Conservation (phyloP, 2,113 vertebrate species). For the Cepphus grylle region DNA sequence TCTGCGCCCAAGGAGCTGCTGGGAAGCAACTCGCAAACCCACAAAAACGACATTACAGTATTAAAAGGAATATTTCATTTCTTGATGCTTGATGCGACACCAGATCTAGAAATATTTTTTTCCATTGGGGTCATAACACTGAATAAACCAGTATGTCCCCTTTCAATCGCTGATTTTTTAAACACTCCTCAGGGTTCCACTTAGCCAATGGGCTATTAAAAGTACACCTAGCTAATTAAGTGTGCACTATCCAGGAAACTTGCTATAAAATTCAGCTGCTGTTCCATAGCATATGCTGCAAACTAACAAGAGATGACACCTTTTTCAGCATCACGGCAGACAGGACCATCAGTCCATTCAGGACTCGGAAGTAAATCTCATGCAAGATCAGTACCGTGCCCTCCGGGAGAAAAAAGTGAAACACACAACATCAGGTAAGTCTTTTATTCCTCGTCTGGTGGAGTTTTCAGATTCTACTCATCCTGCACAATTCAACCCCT, state of each 20-base stretch:
- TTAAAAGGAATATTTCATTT: not conserved
- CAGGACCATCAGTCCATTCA: not conserved
- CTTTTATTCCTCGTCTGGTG: not conserved
- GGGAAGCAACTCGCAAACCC: not conserved
- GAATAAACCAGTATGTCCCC: not conserved
- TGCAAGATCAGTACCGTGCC: not conserved
- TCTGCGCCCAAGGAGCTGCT: not conserved
- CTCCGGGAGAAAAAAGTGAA: not conserved
- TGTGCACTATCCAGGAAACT: not conserved
- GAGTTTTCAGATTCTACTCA: not conserved
- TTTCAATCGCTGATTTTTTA: not conserved
- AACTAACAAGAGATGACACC: not conserved
- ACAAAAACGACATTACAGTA: not conserved
- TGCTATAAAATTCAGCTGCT: not conserved
- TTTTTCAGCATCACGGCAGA: not conserved
- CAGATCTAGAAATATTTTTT: not conserved
- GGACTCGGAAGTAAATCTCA: not conserved
- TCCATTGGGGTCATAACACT: not conserved
- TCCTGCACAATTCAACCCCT: not conserved
- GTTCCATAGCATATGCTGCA: not conserved
- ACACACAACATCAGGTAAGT: not conserved
- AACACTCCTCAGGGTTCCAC: not conserved
- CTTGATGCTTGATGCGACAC: not conserved
- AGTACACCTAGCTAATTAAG: not conserved
- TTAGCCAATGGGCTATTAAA: not conserved